Base-by-base conservation (phyloP, 2,888 invertebrate species). In the Caenorhabditis parvicauda region DNA sequence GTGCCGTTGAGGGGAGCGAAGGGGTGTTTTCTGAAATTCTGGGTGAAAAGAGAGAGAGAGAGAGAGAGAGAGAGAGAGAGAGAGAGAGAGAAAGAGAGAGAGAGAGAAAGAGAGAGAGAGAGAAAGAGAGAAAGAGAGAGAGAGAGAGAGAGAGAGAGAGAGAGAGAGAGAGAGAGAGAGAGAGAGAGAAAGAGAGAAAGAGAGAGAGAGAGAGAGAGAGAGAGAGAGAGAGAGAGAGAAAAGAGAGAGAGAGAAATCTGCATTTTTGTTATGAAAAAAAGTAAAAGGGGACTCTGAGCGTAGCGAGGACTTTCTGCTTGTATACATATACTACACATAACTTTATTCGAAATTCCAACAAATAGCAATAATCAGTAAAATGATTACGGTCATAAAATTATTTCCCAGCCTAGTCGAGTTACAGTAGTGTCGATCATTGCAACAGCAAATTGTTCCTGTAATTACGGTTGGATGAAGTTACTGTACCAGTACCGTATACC, bases 1-100 rank as follows among this genome's bases (percentile, higher is more conserved):
- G 90, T 90, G 28, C 91, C 91, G 45, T 90, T 89, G 91, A 93
- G 95, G 5, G 94, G 90, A 61, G 96, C 87, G 85, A 96, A 96
- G 43, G 96, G 90, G 83, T 90, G 94, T 85, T 88, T 92, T 49
- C 95, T 95, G n/a, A 38, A 35, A 47, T 48, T 29, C 29, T 38
- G 28, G 28, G 39, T 4, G 24, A 24, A 19, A 17, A 38, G 38
- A 38, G 25, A 4, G 41, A 49, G 49, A 48, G 39, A 45, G 44
- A 46, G 25, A 45, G 35, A 44, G 27, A 48, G 27, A 38, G 17
- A 25, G 46, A 54, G 39, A 46, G 29, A 28, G 35, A 24, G 35
- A 48, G 48, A 14, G 22, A 29, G 9, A 25, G 43, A 17, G 43
- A 25, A 43, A 35, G 19, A 48, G 19, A 29, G 22, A 41, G 29